These are phyloP conservation scores for Psammodynastes pulverulentus DNA, from an alignment of 2,113 vertebrate species.

Conservation along the genomic window DNA sequence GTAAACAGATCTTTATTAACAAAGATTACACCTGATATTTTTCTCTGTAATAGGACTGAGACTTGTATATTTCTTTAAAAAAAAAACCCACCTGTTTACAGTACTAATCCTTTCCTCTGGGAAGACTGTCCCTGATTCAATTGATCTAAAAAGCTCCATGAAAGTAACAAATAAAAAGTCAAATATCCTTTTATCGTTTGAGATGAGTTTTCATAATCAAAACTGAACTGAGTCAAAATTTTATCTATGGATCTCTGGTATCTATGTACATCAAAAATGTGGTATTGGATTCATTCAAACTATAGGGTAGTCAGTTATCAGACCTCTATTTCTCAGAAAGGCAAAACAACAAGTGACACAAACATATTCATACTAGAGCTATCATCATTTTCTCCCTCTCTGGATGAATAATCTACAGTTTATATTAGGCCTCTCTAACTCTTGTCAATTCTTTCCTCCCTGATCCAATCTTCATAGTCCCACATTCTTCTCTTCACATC, in stretches of 20 bases:
- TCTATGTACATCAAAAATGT: not conserved
- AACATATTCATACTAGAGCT: not conserved
- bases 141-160: constrained; percentile 59
- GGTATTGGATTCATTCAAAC: not conserved
- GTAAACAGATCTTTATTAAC: constrained; percentile 71
- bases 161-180: constrained; percentile 48
- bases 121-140: constrained; percentile 22
- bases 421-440: not conserved
- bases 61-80: not conserved
- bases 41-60: constrained; percentile 35
- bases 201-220: constrained; percentile 60
- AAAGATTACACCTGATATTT: constrained; percentile 44
- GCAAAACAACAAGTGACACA: not conserved
- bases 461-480: not conserved
- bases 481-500: too few species aligned
- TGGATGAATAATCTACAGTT: too few species aligned
- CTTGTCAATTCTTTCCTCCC: not conserved
- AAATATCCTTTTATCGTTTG: constrained; percentile 62
- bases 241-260: not conserved
- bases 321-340: not conserved
- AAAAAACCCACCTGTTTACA: not conserved
- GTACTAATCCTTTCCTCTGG: not conserved
- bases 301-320: not conserved
- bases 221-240: constrained; percentile 33
- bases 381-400: not conserved